Conservation (phyloP, 2,113 vertebrate species). For the Calyptomena viridis region DNA sequence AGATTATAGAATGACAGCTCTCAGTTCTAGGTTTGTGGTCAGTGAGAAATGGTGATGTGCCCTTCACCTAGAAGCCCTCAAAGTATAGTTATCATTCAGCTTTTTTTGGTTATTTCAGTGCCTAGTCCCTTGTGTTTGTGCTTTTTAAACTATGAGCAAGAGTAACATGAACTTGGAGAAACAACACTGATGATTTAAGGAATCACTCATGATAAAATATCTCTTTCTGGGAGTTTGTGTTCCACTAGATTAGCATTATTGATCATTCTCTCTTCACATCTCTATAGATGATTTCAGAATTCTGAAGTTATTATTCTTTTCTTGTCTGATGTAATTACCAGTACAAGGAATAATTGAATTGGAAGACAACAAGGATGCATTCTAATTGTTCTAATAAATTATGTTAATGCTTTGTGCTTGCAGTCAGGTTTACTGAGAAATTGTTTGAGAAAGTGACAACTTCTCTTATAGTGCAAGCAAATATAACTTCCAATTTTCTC, state of each 20-base stretch:
- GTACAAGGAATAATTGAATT: constrained; percentile 72
- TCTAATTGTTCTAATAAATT: constrained; percentile 75
- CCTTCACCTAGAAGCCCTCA: neutral
- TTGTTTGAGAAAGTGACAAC: constrained; percentile 45
- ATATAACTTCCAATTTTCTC: neutral
- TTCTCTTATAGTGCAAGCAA: constrained; percentile 8
- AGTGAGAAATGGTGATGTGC: neutral
- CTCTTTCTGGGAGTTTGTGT: constrained; percentile 69
- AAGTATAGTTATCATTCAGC: neutral
- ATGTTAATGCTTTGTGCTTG: constrained; percentile 48
- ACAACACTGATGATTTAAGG: constrained; percentile 53
- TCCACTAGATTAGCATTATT: constrained; percentile 75
- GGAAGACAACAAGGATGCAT: constrained; percentile 73
- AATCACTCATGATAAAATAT: constrained; percentile 60
- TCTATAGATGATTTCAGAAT: constrained; percentile 72
- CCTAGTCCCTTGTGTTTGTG: neutral
- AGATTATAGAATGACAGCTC: neutral
- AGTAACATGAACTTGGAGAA: constrained; percentile 50
- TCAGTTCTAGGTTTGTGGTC: neutral
- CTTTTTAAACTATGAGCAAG: neutral
- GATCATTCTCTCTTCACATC: constrained; percentile 61
- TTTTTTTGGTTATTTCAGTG: constrained; percentile 12
- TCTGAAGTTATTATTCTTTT: constrained; percentile 67
- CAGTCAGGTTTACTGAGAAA: constrained; percentile 53
- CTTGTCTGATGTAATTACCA: constrained; percentile 72